Conservation (phyloP, 2,888 invertebrate species). For the Prosapia bicincta region DNA sequence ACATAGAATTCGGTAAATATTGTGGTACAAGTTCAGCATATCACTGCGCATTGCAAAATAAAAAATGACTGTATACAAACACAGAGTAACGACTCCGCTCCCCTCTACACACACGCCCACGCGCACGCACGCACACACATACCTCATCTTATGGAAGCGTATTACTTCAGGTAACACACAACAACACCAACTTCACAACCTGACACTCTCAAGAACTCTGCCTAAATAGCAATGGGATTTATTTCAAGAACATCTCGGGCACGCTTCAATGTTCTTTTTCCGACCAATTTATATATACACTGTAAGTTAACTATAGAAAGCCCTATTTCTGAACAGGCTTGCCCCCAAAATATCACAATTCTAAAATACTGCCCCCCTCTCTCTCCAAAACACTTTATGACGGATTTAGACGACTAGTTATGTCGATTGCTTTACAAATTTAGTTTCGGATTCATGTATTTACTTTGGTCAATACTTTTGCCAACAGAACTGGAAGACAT, state of each 20-base stretch:
- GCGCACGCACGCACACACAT: conserved; percentile 3
- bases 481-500: not conserved
- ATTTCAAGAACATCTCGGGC: conserved; percentile 35
- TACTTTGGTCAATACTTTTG: not conserved
- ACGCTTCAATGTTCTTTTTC: conserved; percentile 34
- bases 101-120: conserved; percentile 2
- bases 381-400: conserved; percentile 13
- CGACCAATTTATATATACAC: conserved; percentile 40
- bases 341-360: conserved; percentile 40
- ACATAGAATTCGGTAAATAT: no score
- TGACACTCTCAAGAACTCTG: not conserved
- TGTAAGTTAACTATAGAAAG: conserved; percentile 39
- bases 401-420: conserved; percentile 17
- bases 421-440: conserved; percentile 19
- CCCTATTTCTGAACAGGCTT: conserved; percentile 38
- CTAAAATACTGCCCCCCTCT: conserved; percentile 36
- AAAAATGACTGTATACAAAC: no score
- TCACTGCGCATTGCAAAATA: no score
- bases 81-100: not conserved
- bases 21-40: no score
- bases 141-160: not conserved
- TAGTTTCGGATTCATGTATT: not conserved
- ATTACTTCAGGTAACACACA: not conserved
- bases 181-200: not conserved
- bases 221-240: conserved; percentile 27